A percentile compares a stretch with the other conserved stretches of the same genome.
These are phyloP conservation scores for Rhegmatorhina hoffmannsi DNA, from an alignment of 2,113 vertebrate genomes.

Conservation along the genomic window DNA sequence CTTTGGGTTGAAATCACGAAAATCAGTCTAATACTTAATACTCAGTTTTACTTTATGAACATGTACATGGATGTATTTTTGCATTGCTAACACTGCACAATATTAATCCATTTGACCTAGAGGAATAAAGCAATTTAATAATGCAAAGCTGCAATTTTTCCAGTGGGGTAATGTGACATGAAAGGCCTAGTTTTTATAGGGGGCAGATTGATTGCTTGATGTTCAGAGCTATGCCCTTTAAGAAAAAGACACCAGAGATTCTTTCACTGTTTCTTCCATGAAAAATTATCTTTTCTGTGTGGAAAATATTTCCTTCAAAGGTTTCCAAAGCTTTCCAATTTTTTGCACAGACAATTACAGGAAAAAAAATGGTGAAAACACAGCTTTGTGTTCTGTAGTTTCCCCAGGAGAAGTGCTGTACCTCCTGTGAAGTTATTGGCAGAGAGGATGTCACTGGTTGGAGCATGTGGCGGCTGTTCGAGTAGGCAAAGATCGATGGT, in stretches of 20 bases:
- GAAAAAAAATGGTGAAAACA: background rate
- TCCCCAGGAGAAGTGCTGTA: background rate
- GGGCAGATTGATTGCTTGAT: background rate
- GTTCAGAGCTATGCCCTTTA: background rate
- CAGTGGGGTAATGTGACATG: accelerated
- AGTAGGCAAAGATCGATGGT: background rate
- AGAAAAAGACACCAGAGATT: background rate
- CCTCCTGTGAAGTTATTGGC: background rate
- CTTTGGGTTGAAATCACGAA: background rate
- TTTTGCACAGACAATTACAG: background rate
- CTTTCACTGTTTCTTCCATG: background rate
- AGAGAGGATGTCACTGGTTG: background rate
- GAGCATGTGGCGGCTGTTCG: accelerated
- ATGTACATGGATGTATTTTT: background rate
- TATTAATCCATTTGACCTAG: background rate
- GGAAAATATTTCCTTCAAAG: background rate
- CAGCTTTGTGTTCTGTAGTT: background rate
- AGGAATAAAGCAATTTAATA: background rate
- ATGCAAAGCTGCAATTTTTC: background rate
- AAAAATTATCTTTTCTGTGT: background rate
- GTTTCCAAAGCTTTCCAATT: background rate
- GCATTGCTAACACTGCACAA: background rate
- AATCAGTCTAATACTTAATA: background rate
- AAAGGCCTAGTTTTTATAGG: background rate
- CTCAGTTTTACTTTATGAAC: background rate